These are phyloP conservation scores for Helleia helle DNA, from an alignment of 2,888 invertebrate genomes.

Conservation along the genomic window DNA sequence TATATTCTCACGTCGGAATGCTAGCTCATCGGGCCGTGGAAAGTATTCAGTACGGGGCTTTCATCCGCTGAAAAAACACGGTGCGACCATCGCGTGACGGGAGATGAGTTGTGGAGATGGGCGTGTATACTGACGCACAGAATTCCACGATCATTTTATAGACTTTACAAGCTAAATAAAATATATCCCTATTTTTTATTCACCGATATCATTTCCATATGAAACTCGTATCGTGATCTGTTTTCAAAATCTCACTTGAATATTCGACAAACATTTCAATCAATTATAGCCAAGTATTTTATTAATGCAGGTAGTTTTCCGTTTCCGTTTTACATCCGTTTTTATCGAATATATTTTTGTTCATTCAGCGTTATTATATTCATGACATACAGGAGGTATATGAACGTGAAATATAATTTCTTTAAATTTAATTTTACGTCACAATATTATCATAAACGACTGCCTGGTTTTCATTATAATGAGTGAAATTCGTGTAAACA, in stretches of 20 bases:
- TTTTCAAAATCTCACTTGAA: constrained; percentile 1
- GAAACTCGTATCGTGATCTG: neutral
- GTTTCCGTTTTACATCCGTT: neutral
- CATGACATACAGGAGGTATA: no score
- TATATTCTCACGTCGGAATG: no score
- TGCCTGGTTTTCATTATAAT: no score
- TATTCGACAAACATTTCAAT: constrained; percentile 3
- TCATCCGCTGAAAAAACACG: constrained; percentile 58
- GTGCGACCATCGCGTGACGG: constrained; percentile 54
- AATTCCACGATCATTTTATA: constrained; percentile 17
- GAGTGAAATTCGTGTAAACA: no score
- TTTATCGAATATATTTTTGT: neutral
- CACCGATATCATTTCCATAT: constrained; percentile 1
- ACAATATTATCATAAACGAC: no score
- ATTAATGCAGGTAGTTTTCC: no score
- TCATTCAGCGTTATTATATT: neutral
- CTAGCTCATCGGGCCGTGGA: constrained; percentile 54
- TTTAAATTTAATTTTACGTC: no score
- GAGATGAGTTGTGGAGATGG: constrained; percentile 17
- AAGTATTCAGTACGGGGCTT: constrained; percentile 58
- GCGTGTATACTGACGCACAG: constrained; percentile 10
- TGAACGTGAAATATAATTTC: no score
- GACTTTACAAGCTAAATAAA: constrained; percentile 14
- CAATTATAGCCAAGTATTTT: constrained; percentile 1
- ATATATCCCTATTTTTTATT: constrained; percentile 3